Evolutionary conservation across 2,888 invertebrate genomes (phyloP).

Genomic region (Ganaspis brasiliensis): DNA sequence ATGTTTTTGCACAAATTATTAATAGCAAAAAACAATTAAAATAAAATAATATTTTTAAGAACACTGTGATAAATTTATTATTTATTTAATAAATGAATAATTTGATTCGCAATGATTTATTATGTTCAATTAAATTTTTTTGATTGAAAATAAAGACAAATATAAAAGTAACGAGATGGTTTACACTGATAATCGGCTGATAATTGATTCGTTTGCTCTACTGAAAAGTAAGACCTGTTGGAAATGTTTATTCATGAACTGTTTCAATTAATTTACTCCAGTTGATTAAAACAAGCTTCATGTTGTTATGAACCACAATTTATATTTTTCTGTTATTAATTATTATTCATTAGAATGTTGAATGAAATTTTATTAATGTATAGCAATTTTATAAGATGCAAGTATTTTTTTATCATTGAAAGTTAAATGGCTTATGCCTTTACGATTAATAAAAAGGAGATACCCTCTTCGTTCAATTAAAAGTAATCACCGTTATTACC

Average conservation of each 20-base stretch:
- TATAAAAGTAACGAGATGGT: conserved; percentile 12
- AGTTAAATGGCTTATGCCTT: not conserved
- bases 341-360: conserved; percentile 3
- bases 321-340: not conserved
- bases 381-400: not conserved
- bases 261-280: conserved; percentile 13
- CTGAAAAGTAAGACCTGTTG: conserved; percentile 7
- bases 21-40: too few relatives aligned
- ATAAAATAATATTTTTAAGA: too few relatives aligned
- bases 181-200: conserved; percentile 14
- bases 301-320: not conserved
- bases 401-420: not conserved
- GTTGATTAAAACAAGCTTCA: conserved; percentile 14
- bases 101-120: not conserved
- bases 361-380: not conserved
- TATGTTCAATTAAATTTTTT: not conserved
- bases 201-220: conserved; percentile 9
- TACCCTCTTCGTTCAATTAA: conserved; percentile 13
- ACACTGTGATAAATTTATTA: too few relatives aligned
- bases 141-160: not conserved
- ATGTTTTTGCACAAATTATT: too few relatives aligned
- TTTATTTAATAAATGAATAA: too few relatives aligned
- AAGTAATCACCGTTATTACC: conserved; percentile 31
- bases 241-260: conserved; percentile 13
- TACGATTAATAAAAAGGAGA: conserved; percentile 27